phyloP scores from a whole-genome alignment of 23 tunicate species.

The Halocynthia aurantium region DNA sequence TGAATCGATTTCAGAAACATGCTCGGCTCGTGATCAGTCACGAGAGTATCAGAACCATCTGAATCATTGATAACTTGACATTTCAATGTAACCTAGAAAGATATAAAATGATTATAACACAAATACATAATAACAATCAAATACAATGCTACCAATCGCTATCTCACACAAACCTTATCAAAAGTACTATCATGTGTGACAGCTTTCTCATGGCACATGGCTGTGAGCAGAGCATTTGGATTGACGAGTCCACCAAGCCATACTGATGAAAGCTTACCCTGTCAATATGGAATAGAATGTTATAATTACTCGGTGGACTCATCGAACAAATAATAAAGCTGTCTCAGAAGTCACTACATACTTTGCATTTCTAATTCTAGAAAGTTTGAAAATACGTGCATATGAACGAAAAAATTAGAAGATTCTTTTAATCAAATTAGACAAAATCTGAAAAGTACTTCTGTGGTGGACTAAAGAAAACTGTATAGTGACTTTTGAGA shows the following conservation, averaged over 20 bases:
- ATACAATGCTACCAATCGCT: not conserved
- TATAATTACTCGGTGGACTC: no score
- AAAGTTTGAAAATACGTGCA: not conserved
- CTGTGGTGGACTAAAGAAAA: not conserved
- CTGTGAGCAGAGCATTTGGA: constrained; percentile 68
- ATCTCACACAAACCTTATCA: constrained; percentile 33
- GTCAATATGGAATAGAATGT: not conserved
- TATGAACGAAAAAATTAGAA: not conserved
- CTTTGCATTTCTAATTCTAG: no score
- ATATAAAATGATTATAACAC: not conserved
- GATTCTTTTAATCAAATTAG: no score
- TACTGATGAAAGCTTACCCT: constrained; percentile 61
- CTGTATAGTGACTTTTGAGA: not conserved
- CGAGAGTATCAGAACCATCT: not conserved
- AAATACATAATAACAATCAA: not conserved
- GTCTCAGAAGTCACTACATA: no score
- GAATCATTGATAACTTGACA: constrained; percentile 9
- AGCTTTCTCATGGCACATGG: constrained; percentile 87
- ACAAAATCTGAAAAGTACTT: not conserved
- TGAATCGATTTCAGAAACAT: constrained; percentile 12
- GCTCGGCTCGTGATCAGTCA: constrained; percentile 17
- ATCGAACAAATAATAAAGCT: no score
- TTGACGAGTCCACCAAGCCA: constrained; percentile 84
- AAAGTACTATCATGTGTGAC: constrained; percentile 66
- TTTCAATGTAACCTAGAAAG: not conserved